Evolutionary conservation across 1,140 invertebrate species (phyloP).

Genomic region (Coelopa frigida): DNA sequence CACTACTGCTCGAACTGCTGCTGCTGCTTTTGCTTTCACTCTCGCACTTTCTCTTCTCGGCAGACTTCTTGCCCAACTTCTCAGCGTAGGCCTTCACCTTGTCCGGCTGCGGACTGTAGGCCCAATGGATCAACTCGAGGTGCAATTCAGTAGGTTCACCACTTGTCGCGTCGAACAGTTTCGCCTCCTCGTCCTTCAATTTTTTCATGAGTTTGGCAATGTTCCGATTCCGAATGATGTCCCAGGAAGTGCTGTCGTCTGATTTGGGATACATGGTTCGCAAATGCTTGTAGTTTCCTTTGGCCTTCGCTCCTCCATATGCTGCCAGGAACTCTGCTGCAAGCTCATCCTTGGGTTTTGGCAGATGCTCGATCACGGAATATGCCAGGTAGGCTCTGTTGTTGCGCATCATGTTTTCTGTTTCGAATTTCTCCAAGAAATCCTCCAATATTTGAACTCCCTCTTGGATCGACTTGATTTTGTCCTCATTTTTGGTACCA

Average conservation of each 20-base stretch:
- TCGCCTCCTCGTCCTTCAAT: constrained; percentile 45
- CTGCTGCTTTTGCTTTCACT: constrained; percentile 9
- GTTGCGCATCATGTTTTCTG: constrained; percentile 51
- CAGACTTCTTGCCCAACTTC: constrained; percentile 14
- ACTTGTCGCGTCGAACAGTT: constrained; percentile 51
- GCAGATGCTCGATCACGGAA: constrained; percentile 24
- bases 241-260: constrained; percentile 52
- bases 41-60: constrained; percentile 30
- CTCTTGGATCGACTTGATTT: constrained; percentile 59
- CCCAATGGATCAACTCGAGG: constrained; percentile 55
- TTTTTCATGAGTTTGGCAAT: constrained; percentile 51
- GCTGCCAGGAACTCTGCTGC: constrained; percentile 28
- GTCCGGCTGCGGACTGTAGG: constrained; percentile 54
- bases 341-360: constrained; percentile 39
- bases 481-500: constrained; percentile 59
- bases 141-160: constrained; percentile 55
- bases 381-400: constrained; percentile 52
- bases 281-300: constrained; percentile 58
- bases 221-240: constrained; percentile 54
- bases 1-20: constrained; percentile 1
- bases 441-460: constrained; percentile 56
- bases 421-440: constrained; percentile 57
- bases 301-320: constrained; percentile 45
- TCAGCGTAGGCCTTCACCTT: constrained; percentile 43
- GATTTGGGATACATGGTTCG: constrained; percentile 51